Base-by-base conservation (phyloP, 2,113 vertebrate species). In the Cromileptes altivelis region DNA sequence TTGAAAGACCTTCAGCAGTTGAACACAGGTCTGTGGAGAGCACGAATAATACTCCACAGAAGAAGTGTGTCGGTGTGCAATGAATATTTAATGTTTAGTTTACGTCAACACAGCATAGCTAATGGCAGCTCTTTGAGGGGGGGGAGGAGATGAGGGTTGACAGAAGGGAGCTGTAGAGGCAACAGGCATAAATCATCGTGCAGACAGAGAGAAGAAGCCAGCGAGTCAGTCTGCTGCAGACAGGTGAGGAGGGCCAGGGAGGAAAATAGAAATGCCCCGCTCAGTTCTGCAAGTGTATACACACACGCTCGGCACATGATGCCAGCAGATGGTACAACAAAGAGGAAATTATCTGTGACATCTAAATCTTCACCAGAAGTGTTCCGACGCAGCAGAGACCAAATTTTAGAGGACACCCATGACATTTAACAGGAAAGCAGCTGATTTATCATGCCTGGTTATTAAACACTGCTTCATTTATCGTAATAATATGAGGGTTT, bases 21-120 rank as follows among this genome's bases (percentile, higher is more conserved):
- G 18, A 62, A 9, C 45, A 4, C 21, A 19, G 27, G 63, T 25
- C 52, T 55, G 52, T 19, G 37, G 68, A 83, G 65, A 63, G 45
- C 11, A 78, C 71, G 70, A 82, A 71, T 69, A 77, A 74, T 49
- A 18, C 30, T 71, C 33, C 27, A 61, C 18, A 68, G 73, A 21
- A 58, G 62, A 42, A 58, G 64, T 65, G 49, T 68, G 68, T 63
- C 37, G 18, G 68, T 45, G 37, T 72, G 42, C 18, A 58, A 30
- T 90, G 86, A 90, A 89, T 89, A 88, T 91, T 91, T 86, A 57
- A 91, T 86, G 76, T 89, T 92, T 78, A 83, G 88, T 69, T 84
- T 68, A 82, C 72, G 70, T 84, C 83, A 85, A 45, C 62, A 10
- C 25, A 57, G 71, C 67, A 62, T 37, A 73, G 23, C 71, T 78